Evolutionary conservation across 2,888 invertebrate genomes (phyloP), one percentile per base, ranked within the genome.

Genomic region (Drosophila ustulata): DNA sequence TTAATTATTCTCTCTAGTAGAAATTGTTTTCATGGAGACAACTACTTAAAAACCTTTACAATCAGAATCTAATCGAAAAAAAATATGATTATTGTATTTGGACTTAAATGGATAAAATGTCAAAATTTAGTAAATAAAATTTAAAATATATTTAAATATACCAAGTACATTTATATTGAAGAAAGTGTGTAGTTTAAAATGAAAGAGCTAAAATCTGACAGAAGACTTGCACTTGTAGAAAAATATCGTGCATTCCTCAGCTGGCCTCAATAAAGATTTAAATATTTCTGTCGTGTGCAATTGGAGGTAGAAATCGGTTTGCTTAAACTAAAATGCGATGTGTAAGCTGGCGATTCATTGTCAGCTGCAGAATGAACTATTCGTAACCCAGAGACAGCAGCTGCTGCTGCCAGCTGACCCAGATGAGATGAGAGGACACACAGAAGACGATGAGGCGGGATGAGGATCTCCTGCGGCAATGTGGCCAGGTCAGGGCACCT

Each of bases 401-500:
- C 53, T 75, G 70, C 23, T 26, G 37, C 37, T 47, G 71, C 45
- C 53, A 43, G 47, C 23, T 69, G 57, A 52, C 34, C 37, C 28
- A 53, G 30, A 47, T 63, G 37, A 25, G 28, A 26, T 46, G 25
- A 26, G 23, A 45, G 45, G 9, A 45, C 23, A 23, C 11, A 43
- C 23, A 32, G 51, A 30, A 23, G 46, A 25, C 30, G 23, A 23
- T 11, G 55, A 55, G 45, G 51, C 32, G 26, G 46, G n/a, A 2
- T 18, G 18, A 18, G 18, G 18, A 37, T n/a, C 26, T n/a, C 23
- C 46, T 62, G 18, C 8, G 9, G 13, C 39, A 41, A 9, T 41
- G 28, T 13, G 28, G 28, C 13, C 32, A 41, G 39, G 39, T 41
- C 39, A 18, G 13, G 13, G 23, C 25, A 55, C 55, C 30, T 45